Percentiles rank a stretch among this genome's conserved stretches.
Evolutionary conservation across 2,113 vertebrate species (phyloP).

Genomic region (Ageneiosus marmoratus): DNA sequence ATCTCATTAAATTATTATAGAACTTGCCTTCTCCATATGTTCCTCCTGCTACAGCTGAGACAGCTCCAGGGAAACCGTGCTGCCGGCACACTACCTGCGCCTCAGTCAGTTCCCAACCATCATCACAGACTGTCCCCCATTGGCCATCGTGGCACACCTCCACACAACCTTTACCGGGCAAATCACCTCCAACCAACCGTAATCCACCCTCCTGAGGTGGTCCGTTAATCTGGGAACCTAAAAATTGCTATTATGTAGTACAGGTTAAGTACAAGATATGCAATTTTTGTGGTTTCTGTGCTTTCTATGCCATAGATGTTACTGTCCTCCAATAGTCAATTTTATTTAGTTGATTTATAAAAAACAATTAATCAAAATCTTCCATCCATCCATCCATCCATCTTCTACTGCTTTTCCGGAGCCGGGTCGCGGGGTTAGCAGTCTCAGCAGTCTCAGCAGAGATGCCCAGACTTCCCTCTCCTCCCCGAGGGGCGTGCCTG

Average conservation of each 20-base stretch:
- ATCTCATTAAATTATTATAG: neutral
- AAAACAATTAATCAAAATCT: too few relatives aligned
- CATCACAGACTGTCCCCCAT: conserved; percentile 83
- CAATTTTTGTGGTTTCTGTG: too few relatives aligned
- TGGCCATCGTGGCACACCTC: conserved; percentile 75
- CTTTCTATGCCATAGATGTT: neutral
- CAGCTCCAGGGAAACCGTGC: conserved; percentile 69
- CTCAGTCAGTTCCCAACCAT: conserved; percentile 72
- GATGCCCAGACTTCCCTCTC: too few relatives aligned
- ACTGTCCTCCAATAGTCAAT: neutral
- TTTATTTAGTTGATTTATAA: neutral
- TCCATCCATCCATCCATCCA: too few relatives aligned
- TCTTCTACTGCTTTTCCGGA: too few relatives aligned
- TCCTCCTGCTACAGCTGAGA: conserved; percentile 55
- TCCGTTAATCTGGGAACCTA: neutral
- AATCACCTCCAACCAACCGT: conserved; percentile 58
- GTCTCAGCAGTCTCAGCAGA: too few relatives aligned
- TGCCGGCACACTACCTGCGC: conserved; percentile 77
- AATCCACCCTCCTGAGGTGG: conserved; percentile 52
- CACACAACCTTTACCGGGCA: conserved; percentile 69
- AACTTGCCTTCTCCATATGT: conserved; percentile 47
- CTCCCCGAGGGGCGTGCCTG: too few relatives aligned
- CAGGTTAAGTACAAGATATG: neutral
- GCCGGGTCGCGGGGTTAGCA: too few relatives aligned
- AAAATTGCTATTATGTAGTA: neutral